Base-by-base conservation (phyloP, 2,797 vertebrate species). In the Loriculus beryllinus region DNA sequence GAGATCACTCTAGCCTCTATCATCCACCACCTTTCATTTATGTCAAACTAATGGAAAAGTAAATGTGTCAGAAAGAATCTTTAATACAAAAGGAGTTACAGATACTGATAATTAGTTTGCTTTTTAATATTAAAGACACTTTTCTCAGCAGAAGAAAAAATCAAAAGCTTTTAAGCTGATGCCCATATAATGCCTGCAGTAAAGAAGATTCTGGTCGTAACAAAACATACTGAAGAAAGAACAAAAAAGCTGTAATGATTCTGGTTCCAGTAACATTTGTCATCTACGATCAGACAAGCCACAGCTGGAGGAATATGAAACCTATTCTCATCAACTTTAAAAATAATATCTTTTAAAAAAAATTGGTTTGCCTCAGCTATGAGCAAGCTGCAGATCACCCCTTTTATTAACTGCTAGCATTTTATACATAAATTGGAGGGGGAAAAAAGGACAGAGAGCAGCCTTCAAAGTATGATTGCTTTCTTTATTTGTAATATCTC, bases 111-210 rank as follows among this genome's bases (percentile, higher is more conserved):
- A 74, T 51, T 52, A 49, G 4, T 37, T 65, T 85, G 22, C 1
- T n/a, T 94, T 83, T 67, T 79, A 83, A 87, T 51, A 81, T 35
- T 63, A 78, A 91, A 81, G 22, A 7, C 5, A 17, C 6, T 82
- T 85, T 75, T 77, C 40, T 52, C 29, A 70, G 60, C 45, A 78
- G 33, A 91, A 78, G 11, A n/a, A 79, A 91, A 77, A 20, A 2
- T 37, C 67, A 22, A 8, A 71, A 62, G 17, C 17, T 70, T 86
- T 67, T 56, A 84, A 69, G 26, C 3, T 6, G 5, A 83, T 80
- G 35, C 3, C 40, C 4, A 40, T 19, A 21, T 39, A 56, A 52
- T 70, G 25, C 45, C 54, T 63, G 17, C 25, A 65, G 9, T 68
- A 69, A 57, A 71, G 20, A 71, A 23, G 20, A 76, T 72, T 80